Evolutionary conservation across 2,113 vertebrate species (phyloP).

Genomic region (Callionymus lyra): DNA sequence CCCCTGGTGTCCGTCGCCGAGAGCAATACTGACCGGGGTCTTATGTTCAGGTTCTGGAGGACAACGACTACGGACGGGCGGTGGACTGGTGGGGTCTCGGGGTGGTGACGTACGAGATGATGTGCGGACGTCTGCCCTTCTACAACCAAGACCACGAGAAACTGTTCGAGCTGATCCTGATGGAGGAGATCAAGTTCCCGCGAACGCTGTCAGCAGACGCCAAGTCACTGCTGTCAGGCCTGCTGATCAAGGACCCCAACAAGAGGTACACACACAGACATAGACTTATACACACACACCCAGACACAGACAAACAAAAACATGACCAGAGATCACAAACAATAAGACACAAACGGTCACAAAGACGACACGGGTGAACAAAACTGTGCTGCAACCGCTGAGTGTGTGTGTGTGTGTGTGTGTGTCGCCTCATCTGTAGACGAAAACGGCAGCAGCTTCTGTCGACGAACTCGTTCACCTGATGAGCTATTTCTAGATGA

Average conservation of each 20-base stretch:
- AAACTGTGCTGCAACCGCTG: too few relatives aligned
- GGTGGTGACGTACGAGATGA: slow-evolving; percentile 97
- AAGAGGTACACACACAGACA: slow-evolving; percentile 73
- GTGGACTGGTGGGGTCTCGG: slow-evolving; percentile 98
- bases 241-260: slow-evolving; percentile 97
- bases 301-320: too few relatives aligned
- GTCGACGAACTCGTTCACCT: too few relatives aligned
- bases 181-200: slow-evolving; percentile 98
- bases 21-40: slow-evolving; percentile 12
- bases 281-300: too few relatives aligned
- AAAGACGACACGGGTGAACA: too few relatives aligned
- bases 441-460: too few relatives aligned
- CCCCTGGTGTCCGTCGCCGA: too few relatives aligned
- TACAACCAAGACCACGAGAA: slow-evolving; percentile 99
- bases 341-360: too few relatives aligned
- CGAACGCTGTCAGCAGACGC: slow-evolving; percentile 89
- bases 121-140: slow-evolving; percentile 93
- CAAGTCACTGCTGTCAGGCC: slow-evolving; percentile 91
- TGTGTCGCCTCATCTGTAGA: too few relatives aligned
- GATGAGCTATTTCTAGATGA: too few relatives aligned
- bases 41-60: slow-evolving; percentile 80
- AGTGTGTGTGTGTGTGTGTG: too few relatives aligned
- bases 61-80: slow-evolving; percentile 92
- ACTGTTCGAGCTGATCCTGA: slow-evolving; percentile 93
- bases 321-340: too few relatives aligned